These are phyloP conservation scores for Nothoprocta pentlandii DNA, from an alignment of 2,113 vertebrate genomes.

Conservation along the genomic window DNA sequence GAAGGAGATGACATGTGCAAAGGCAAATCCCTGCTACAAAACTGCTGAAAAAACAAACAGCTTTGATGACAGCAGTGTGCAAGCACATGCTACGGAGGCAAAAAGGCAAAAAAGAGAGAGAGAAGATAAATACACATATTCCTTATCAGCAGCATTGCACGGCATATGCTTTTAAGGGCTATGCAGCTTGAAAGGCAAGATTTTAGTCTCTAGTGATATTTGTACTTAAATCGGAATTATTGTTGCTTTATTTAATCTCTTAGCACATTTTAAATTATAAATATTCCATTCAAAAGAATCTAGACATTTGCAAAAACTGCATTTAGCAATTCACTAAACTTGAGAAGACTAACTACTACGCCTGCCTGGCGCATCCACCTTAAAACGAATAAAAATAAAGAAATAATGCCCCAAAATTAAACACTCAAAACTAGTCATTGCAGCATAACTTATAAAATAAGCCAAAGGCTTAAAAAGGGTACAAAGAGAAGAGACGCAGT, in stretches of 20 bases:
- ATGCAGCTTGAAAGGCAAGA: background rate
- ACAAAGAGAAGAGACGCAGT: background rate
- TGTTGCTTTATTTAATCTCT: background rate
- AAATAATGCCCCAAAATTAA: background rate
- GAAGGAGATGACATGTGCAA: background rate
- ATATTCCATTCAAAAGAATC: background rate
- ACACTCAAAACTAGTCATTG: background rate
- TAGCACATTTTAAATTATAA: background rate
- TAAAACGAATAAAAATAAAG: background rate
- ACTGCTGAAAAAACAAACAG: background rate
- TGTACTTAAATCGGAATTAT: background rate
- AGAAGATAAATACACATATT: background rate
- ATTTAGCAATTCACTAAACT: background rate
- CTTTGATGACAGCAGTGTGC: background rate
- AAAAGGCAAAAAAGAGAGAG: background rate
- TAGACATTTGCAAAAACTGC: background rate
- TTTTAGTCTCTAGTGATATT: background rate
- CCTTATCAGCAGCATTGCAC: background rate
- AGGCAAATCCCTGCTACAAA: background rate
- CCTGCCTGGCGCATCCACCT: background rate
- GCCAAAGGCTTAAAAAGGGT: background rate
- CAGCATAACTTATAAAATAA: background rate
- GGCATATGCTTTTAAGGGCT: background rate
- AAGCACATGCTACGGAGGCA: fast-evolving
- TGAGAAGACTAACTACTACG: background rate